Evolutionary conservation across 2,113 vertebrate species (phyloP), one percentile per base, ranked within the genome.

Genomic region (Scartelaos histophorus): DNA sequence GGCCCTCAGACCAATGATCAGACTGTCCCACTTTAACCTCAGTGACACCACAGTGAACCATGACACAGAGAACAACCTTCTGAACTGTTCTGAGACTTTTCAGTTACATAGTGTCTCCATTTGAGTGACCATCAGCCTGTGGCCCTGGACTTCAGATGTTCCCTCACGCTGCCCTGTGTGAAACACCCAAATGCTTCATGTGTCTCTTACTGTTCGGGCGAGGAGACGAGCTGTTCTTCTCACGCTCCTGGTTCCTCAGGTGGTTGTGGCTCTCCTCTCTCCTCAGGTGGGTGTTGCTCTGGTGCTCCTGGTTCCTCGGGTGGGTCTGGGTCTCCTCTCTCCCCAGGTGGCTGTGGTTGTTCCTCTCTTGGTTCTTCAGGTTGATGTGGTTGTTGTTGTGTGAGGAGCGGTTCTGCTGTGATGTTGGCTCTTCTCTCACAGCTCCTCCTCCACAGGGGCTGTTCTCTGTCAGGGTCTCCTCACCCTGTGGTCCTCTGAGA

Each of bases 331-430:
- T 29, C 29, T 29, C 29, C 29, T 29, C 2, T 2, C 4, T 29
- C 29, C 29, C 4, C 29, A 29, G 29, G 29, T 29, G 29, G 29
- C 2, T 29, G 29, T 29, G 29, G 29, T 29, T 29, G 29, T 29
- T 29, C 7, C 7, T 43, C 7, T 43, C 38, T 43, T 43, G 38
- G 10, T 61, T 65, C 72, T 85, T 88, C 21, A 81, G 71, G 25
- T 69, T 62, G 21, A 90, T 83, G 17, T 92, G 85, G 86, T 91
- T 90, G 87, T 92, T 85, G 83, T 90, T 85, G 46, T 87, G 83
- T 0, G 83, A 84, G 1, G 19, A 76, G 61, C 35, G 73, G 71
- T 72, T 29, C 35, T 13, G 65, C 21, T 78, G 70, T 38, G 81
- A 77, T 68, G 71, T 77, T 2, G 85, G 82, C 75, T 70, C 60